Percentiles rank a stretch among this genome's conserved stretches.
These are phyloP conservation scores for Sakesphorus luctuosus DNA, from an alignment of 2,113 vertebrate genomes.

Conservation along the genomic window DNA sequence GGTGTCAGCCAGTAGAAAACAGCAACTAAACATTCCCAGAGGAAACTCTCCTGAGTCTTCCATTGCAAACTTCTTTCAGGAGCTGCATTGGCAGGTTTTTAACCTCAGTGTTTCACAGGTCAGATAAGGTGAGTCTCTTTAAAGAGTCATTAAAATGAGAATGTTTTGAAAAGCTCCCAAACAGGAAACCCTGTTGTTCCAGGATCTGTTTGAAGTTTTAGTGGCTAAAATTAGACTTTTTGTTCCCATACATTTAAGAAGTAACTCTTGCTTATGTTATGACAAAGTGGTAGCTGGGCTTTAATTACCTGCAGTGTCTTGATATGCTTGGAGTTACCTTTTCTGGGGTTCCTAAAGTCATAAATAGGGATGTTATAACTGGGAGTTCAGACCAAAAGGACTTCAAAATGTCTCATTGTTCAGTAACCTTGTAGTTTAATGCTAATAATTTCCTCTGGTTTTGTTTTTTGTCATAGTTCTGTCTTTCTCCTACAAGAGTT, in stretches of 20 bases:
- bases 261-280: not conserved
- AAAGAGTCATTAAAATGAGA: slow-evolving; percentile 49
- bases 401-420: not conserved
- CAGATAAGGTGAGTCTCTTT: slow-evolving; percentile 43
- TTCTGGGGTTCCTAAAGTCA: not conserved
- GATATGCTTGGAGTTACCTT: not conserved
- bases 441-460: not conserved
- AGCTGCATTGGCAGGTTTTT: not conserved
- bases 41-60: not conserved
- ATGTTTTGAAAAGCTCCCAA: slow-evolving; percentile 60
- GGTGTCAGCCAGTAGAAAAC: not conserved
- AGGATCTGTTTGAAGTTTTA: slow-evolving; percentile 20
- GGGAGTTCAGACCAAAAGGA: not conserved
- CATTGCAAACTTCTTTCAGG: not conserved
- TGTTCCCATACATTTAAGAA: not conserved
- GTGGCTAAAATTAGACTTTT: not conserved
- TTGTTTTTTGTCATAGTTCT: not conserved
- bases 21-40: not conserved
- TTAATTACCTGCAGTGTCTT: not conserved
- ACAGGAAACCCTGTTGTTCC: slow-evolving; percentile 44
- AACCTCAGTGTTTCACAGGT: not conserved
- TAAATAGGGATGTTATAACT: not conserved
- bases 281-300: not conserved
- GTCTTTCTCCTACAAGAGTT: not conserved
- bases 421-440: not conserved